Percentiles rank a stretch among this genome's conserved stretches.
Conservation (phyloP, 2,888 invertebrate species). For the Melipona bicolor region DNA sequence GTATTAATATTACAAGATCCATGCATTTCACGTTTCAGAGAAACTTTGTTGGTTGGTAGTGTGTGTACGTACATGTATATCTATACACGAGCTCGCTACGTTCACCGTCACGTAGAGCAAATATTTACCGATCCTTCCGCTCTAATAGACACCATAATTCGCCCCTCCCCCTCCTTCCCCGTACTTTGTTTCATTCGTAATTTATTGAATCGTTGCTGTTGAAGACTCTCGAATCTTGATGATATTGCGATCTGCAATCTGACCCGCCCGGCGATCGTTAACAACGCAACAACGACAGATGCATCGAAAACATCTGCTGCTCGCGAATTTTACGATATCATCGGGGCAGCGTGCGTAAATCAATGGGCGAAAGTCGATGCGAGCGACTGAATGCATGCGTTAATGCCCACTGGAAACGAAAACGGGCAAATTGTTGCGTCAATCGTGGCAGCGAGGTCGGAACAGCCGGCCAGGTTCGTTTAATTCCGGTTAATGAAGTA, state of each 20-base stretch:
- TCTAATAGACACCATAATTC: neutral
- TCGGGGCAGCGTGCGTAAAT: neutral
- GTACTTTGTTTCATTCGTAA: neutral
- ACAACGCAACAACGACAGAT: too few relatives aligned
- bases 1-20: too few relatives aligned
- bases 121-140: neutral
- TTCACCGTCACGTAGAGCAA: neutral
- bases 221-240: neutral
- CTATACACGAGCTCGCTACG: neutral
- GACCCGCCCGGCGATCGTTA: neutral
- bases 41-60: too few relatives aligned
- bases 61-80: too few relatives aligned
- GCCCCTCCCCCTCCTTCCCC: neutral
- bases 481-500: constrained; percentile 10
- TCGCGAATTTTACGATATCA: too few relatives aligned
- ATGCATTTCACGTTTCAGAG: too few relatives aligned
- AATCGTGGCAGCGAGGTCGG: neutral
- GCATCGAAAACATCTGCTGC: too few relatives aligned
- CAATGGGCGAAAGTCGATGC: too few relatives aligned
- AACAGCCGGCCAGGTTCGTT: neutral
- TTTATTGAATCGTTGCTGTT: neutral
- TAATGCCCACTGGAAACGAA: neutral
- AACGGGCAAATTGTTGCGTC: neutral
- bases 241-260: neutral
- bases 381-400: neutral